These are phyloP conservation scores for Sardinella longiceps DNA, from an alignment of 2,797 vertebrate species.

Conservation along the genomic window DNA sequence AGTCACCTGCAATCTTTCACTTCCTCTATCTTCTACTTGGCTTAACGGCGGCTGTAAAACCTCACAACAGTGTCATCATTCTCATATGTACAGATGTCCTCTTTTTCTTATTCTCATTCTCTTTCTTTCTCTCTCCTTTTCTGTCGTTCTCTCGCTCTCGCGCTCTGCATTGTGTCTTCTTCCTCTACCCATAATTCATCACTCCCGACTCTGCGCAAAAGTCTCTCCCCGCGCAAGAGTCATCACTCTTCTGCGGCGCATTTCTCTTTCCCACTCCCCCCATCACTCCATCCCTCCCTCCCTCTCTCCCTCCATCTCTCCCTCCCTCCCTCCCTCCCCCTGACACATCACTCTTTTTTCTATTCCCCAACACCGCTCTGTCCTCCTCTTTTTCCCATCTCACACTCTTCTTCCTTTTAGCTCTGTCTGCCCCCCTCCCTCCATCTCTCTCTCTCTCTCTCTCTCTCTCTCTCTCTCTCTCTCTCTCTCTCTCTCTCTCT, in stretches of 20 bases:
- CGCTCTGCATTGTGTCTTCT: constrained; percentile 11
- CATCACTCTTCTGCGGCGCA: constrained; percentile 32
- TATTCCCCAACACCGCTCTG: neutral
- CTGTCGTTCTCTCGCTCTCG: constrained; percentile 15
- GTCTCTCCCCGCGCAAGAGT: constrained; percentile 27
- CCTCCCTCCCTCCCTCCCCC: neutral
- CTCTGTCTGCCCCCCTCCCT: neutral
- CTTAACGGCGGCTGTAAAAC: neutral
- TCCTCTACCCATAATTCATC: constrained; percentile 20
- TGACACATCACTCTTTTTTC: neutral
- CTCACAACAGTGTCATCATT: neutral
- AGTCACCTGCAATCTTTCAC: neutral
- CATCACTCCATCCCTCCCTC: constrained; percentile 11
- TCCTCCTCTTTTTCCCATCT: constrained; percentile 14
- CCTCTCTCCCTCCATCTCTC: constrained; percentile 4
- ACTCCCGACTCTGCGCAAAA: neutral
- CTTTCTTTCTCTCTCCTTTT: neutral
- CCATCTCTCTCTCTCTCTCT: constrained; percentile 3
- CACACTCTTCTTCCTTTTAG: neutral
- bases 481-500: neutral
- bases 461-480: neutral
- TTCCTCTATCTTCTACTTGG: neutral
- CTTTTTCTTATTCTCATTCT: neutral
- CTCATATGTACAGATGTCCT: neutral
- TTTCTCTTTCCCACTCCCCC: constrained; percentile 8